Base-by-base conservation (phyloP, 2,113 vertebrate genomes). In the Eptatretus burgeri region DNA sequence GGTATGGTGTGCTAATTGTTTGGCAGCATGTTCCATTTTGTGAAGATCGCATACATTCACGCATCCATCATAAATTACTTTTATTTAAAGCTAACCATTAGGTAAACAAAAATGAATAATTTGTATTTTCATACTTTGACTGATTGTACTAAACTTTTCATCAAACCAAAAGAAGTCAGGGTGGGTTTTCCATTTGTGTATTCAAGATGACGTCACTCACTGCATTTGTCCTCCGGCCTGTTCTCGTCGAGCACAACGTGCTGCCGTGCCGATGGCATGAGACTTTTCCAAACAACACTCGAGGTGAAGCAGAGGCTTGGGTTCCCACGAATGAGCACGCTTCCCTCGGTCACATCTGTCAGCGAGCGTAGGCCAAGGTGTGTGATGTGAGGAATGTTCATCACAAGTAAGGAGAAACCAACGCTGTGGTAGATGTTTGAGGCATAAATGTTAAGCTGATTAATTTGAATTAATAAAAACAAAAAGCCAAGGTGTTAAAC, bases 321-420 rank as follows among this genome's bases (percentile, higher is more conserved):
- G 67, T 93, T 94, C 71, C 74, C 80, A 72, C 88, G 77, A 66
- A 93, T 56, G 11, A 96, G 79, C 14, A 83, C 81, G 73, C 94
- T 74, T 20, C 91, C 88, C 0, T 84, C 86, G 67, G 82, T 82
- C 72, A 96, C 72, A 49, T 84, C 84, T 62, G 69, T 77, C 66
- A 96, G 74, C 0, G 87, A 84, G 3, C 84, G 82, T 13, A 95
- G 72, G 64, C 87, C 82, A 49, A 96, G 76, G 27, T 77, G 85
- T 64, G 70, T 68, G 68, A 96, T 80, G 65, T 74, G 68, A 53
- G 56, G 11, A n/a, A 93, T 75, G 2, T 82, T 80, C 75, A 72
- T 83, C 66, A 95, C 70, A 1, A 79, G 80, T 69, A 95, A 74
- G 0, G 87, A 91, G 74, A 91, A 86, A 66, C 81, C 82, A 0